Percentiles rank a stretch among this genome's conserved stretches.
phyloP scores from a whole-genome alignment of 2,888 invertebrate genomes.

The Chrysolina oricalcia region DNA sequence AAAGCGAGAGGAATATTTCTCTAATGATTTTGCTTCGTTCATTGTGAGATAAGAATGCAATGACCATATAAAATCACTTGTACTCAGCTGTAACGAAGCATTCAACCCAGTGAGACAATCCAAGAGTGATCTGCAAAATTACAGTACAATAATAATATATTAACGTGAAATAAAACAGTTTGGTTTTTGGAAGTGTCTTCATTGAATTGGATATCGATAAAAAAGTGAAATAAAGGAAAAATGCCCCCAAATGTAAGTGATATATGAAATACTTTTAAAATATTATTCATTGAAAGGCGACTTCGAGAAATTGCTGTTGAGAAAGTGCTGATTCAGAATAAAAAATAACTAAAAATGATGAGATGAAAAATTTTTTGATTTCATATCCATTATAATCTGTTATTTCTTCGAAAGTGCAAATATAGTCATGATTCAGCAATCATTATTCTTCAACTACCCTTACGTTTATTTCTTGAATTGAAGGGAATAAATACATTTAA shows the following conservation, averaged over 20 bases:
- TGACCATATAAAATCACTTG: constrained; percentile 29
- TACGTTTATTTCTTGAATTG: no score
- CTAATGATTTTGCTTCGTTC: constrained; percentile 27
- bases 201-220: background rate
- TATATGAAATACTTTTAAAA: background rate
- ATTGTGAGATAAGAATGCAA: constrained; percentile 29
- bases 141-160: background rate
- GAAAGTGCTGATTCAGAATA: no score
- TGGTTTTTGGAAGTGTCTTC: background rate
- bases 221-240: background rate
- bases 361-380: no score
- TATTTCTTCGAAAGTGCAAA: no score
- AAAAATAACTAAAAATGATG: no score
- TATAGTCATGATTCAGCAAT: no score
- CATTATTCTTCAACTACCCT: no score
- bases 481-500: no score
- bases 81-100: constrained; percentile 23
- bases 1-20: constrained; percentile 35
- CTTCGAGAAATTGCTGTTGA: no score
- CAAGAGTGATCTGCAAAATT: background rate
- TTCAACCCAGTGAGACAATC: constrained; percentile 8
- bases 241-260: constrained; percentile 44
- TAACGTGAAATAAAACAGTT: background rate
- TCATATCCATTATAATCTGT: no score
- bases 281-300: background rate